Evolutionary conservation across 1,140 invertebrate species (phyloP), one percentile per base, ranked within the genome.

Genomic region (Triops cancriformis): DNA sequence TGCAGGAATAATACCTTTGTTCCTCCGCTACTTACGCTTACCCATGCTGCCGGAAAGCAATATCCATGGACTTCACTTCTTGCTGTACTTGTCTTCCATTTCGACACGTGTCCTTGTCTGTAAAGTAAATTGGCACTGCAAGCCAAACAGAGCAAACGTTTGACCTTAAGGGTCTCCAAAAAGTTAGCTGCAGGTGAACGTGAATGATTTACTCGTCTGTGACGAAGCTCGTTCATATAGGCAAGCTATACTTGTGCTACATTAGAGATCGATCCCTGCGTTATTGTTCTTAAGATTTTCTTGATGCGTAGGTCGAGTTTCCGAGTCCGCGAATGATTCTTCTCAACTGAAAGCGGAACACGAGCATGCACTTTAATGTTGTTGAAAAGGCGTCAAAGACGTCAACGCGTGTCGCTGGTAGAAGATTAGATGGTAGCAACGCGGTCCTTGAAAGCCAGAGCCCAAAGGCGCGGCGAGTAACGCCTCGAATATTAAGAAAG

Each of bases 401-500:
- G 51, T 64, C 51, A 64, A 64, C 51, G 51, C 51, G 23, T n/a
- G 51, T 64, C 23, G 51, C 51, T 23, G 6, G 51, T n/a, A 23
- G 51, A 64, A 64, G 51, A 64, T 64, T 64, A 64, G 51, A 64
- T 64, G 51, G 51, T n/a, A 64, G 51, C 51, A 64, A 23, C 51
- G 18, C 18, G 51, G 51, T 64, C 18, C 51, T 23, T 64, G 51
- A 18, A 64, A 64, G 51, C 51, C 18, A 64, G 51, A 23, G 31
- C 31, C 31, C 23, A 14, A 64, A 64, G 51, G 51, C 51, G 51
- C 51, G 1, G 23, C 51, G 51, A 64, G 51, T 23, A 23, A 64
- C 51, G 51, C 51, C 51, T 64, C 51, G 51, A 64, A 64, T 64
- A 64, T 64, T 23, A 64, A 23, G 51, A 64, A n/a, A 23, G 51